Evolutionary conservation across 2,113 vertebrate species (phyloP), one percentile per base, ranked within the genome.

Genomic region (Ageneiosus marmoratus): DNA sequence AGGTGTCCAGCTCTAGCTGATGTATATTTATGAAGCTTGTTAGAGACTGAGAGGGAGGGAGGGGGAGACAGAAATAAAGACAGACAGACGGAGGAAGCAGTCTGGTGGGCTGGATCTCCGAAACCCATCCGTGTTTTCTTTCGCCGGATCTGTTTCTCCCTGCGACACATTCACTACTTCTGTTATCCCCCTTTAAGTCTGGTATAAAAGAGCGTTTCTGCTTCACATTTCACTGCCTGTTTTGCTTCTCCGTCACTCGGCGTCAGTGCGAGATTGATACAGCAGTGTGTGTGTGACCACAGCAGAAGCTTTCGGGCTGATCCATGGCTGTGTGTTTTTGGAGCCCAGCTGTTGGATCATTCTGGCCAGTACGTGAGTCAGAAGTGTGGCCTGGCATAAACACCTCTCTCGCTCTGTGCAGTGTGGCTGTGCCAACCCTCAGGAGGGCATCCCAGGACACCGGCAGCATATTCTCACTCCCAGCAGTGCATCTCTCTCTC

Each of bases 11-110:
- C 79, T 56, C 65, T 62, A 85, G 84, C 86, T 83, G 81, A 87
- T 87, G 86, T 87, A 87, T 87, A 87, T 87, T 87, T 85, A 87
- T 87, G 86, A 87, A 87, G 86, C 86, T 87, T 86, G 87, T 84
- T 86, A 86, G 77, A 77, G 81, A 58, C 62, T 12, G 77, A 50
- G 72, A n/a, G 24, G 74, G 60, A 55, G 63, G 82, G 48, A 58
- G 80, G 24, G 29, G 32, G 48, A 48, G 75, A 65, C 34, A 60
- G 67, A 67, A 44, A 58, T 5, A 69, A 37, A 73, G 46, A 81
- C 37, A 32, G 50, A 55, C 29, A 53, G 29, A 53, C 20, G 10
- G 29, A 22, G 29, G 50, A 5, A 76, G 73, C 29, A 34, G 73
- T 13, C 73, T 55, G 32, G 50, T 37, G 73, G 73, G 50, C 73